Evolutionary conservation across 2,797 vertebrate species (phyloP).

Genomic region (Gymnoscopelus microlampas): DNA sequence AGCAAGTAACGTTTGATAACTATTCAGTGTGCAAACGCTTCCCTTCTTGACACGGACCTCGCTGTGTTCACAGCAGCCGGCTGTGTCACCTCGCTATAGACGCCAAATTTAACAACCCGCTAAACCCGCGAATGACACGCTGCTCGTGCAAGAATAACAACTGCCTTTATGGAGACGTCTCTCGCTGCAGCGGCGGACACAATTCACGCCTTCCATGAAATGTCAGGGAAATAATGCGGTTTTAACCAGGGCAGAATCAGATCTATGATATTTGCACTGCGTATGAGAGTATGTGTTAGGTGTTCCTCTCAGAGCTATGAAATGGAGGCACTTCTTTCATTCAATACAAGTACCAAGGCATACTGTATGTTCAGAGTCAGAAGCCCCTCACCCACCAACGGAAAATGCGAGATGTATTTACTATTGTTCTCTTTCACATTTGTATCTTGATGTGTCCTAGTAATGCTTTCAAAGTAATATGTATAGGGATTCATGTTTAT

Average conservation of each 20-base stretch:
- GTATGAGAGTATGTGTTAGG: constrained; percentile 1
- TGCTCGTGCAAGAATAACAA: constrained; percentile 56
- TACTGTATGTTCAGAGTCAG: too few relatives aligned
- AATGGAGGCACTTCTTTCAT: too few relatives aligned
- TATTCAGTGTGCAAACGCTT: constrained; percentile 70
- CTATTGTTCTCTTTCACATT: too few relatives aligned
- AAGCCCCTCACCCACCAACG: too few relatives aligned
- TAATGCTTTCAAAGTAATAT: too few relatives aligned
- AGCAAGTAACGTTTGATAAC: constrained; percentile 72
- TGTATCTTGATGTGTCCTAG: too few relatives aligned
- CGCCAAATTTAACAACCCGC: constrained; percentile 70
- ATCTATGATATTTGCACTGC: constrained; percentile 32
- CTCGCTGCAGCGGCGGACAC: constrained; percentile 39
- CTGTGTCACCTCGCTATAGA: constrained; percentile 63
- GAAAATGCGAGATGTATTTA: too few relatives aligned
- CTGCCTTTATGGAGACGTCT: constrained; percentile 64
- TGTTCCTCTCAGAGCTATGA: too few relatives aligned
- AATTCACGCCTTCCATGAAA: constrained; percentile 38
- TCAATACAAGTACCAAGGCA: too few relatives aligned
- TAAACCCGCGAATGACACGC: constrained; percentile 75
- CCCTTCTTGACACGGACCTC: constrained; percentile 59
- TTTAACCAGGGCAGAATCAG: constrained; percentile 20
- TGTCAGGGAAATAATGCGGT: constrained; percentile 47
- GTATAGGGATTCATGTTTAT: too few relatives aligned
- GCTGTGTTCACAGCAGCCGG: constrained; percentile 67